A percentile compares a stretch with the other conserved stretches of the same genome.
phyloP scores from a whole-genome alignment of 2,888 invertebrate species.

The Andrena trimmerana region DNA sequence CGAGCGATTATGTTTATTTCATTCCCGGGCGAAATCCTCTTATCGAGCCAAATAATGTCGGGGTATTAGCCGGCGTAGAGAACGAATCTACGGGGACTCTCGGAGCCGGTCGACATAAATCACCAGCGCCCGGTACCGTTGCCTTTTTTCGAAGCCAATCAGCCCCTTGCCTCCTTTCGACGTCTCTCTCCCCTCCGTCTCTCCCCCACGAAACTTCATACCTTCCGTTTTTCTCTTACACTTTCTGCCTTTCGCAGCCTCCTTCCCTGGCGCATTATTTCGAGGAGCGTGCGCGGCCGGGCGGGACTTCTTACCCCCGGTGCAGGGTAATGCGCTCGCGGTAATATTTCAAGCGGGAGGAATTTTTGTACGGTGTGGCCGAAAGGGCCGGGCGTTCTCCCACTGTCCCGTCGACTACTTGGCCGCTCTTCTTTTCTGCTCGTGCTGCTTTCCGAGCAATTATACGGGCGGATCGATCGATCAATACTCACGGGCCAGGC shows the following conservation, averaged over 20 bases:
- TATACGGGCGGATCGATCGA: slow-evolving; percentile 66
- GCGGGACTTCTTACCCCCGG: slow-evolving; percentile 68
- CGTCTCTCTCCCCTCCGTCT: slow-evolving; percentile 16
- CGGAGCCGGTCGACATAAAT: slow-evolving; percentile 81
- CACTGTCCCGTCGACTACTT: neutral
- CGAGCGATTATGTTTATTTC: slow-evolving; percentile 75
- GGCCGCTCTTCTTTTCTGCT: slow-evolving; percentile 22
- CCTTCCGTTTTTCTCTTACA: slow-evolving; percentile 26
- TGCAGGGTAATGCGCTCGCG: slow-evolving; percentile 75
- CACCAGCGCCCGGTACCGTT: slow-evolving; percentile 74
- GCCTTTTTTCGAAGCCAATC: slow-evolving; percentile 83
- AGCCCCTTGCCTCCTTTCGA: slow-evolving; percentile 70
- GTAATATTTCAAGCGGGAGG: slow-evolving; percentile 80
- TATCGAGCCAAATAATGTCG: slow-evolving; percentile 76
- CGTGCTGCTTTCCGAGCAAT: slow-evolving; percentile 63
- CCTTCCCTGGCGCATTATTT: slow-evolving; percentile 45
- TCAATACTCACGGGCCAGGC: slow-evolving; percentile 39
- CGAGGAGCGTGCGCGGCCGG: slow-evolving; percentile 32
- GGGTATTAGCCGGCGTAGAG: slow-evolving; percentile 75
- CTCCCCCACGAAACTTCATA: slow-evolving; percentile 4
- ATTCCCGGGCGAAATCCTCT: slow-evolving; percentile 76
- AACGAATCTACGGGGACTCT: slow-evolving; percentile 74
- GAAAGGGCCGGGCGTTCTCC: slow-evolving; percentile 52
- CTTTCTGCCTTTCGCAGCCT: slow-evolving; percentile 16
- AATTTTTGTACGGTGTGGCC: slow-evolving; percentile 70